Percentiles rank a stretch among this genome's conserved stretches.
phyloP scores from a whole-genome alignment of 1,140 invertebrate species.

The Apis florea region DNA sequence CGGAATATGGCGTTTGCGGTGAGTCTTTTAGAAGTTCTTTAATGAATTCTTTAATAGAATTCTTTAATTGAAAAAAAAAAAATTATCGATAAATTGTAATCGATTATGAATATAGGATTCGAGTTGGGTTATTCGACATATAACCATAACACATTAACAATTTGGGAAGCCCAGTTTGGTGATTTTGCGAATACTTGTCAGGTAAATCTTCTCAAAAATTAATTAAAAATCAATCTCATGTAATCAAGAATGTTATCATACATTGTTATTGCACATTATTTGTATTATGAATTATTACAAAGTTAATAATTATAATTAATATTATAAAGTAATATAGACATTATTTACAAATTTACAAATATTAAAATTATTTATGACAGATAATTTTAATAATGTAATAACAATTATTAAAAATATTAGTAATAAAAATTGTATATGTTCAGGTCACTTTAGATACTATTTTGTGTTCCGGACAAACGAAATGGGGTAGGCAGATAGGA shows the following conservation, averaged over 20 bases:
- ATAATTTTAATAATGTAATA: too few relatives aligned
- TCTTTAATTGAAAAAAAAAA: background rate
- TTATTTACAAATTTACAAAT: too few relatives aligned
- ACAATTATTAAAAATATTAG: too few relatives aligned
- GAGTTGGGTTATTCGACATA: constrained; percentile 92
- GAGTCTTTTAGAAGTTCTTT: constrained; percentile 27
- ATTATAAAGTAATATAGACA: too few relatives aligned
- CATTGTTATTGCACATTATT: too few relatives aligned
- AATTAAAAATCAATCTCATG: background rate
- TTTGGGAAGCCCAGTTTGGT: constrained; percentile 96
- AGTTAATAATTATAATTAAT: too few relatives aligned
- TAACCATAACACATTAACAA: constrained; percentile 89
- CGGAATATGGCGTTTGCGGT: constrained; percentile 88
- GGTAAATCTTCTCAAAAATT: constrained; percentile 40
- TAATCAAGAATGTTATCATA: too few relatives aligned
- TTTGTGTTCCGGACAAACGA: constrained; percentile 88
- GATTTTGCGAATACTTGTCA: constrained; percentile 92
- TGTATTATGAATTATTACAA: too few relatives aligned
- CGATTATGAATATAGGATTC: constrained; percentile 81
- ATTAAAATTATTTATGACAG: too few relatives aligned
- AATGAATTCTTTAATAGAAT: too few relatives aligned
- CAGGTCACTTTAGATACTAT: constrained; percentile 94
- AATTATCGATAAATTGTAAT: constrained; percentile 14
- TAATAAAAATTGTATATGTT: background rate
- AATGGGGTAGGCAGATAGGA: constrained; percentile 92